phyloP scores from a whole-genome alignment of 1,140 invertebrate species.

The Drosophila fuyamai region DNA sequence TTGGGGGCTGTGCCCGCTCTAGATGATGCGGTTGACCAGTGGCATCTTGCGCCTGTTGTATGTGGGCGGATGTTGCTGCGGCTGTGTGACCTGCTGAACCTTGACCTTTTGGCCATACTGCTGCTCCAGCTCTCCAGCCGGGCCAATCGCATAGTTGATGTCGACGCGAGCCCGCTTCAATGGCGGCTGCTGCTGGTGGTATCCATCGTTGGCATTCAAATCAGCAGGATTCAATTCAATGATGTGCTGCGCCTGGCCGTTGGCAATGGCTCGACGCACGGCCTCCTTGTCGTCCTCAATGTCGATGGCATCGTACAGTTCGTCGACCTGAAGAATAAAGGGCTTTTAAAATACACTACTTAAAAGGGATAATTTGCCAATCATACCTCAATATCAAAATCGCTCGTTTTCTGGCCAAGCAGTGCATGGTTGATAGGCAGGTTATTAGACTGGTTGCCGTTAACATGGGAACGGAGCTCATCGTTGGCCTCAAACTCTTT shows the following conservation, averaged over 20 bases:
- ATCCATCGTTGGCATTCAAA: slow-evolving; percentile 73
- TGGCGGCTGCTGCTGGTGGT: slow-evolving; percentile 47
- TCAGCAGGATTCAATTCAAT: slow-evolving; percentile 79
- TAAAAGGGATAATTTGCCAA: neutral
- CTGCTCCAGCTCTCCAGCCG: slow-evolving; percentile 76
- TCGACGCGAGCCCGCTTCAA: slow-evolving; percentile 75
- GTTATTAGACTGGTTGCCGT: slow-evolving; percentile 36
- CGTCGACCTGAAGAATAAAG: slow-evolving; percentile 60
- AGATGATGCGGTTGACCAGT: slow-evolving; percentile 86
- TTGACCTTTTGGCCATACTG: slow-evolving; percentile 75
- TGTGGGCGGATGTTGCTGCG: slow-evolving; percentile 53
- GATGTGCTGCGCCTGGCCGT: slow-evolving; percentile 46
- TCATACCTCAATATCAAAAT: slow-evolving; percentile 82
- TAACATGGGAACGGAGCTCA: slow-evolving; percentile 7
- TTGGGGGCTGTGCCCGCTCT: slow-evolving; percentile 45
- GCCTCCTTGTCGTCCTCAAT: slow-evolving; percentile 86
- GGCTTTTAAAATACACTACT: neutral
- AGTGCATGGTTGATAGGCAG: slow-evolving; percentile 54
- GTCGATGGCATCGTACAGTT: slow-evolving; percentile 86
- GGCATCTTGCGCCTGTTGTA: slow-evolving; percentile 87
- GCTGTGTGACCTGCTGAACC: slow-evolving; percentile 60
- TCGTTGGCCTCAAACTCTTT: slow-evolving; percentile 53
- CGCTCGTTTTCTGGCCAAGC: slow-evolving; percentile 50
- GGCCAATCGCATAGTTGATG: slow-evolving; percentile 81
- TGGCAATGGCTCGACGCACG: slow-evolving; percentile 83